A percentile compares a stretch with the other conserved stretches of the same genome.
phyloP scores from a whole-genome alignment of 2,113 vertebrate genomes.

The Halcyon senegalensis region DNA sequence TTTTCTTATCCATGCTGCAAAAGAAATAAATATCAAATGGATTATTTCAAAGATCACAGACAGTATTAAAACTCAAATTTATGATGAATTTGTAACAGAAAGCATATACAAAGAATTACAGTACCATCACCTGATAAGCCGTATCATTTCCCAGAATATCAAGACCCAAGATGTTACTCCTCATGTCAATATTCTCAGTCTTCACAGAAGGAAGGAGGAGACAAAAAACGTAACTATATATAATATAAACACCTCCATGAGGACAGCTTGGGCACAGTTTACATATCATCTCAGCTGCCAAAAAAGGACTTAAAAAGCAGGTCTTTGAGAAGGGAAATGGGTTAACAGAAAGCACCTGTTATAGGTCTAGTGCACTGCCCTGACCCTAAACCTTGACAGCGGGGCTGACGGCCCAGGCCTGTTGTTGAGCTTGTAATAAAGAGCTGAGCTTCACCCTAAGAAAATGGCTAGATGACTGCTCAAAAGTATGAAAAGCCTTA shows the following conservation, averaged over 20 bases:
- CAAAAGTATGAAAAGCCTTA: background rate
- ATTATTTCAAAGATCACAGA: background rate
- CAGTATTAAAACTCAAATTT: background rate
- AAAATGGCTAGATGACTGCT: background rate
- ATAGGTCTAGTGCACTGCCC: too few species aligned
- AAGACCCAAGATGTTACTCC: background rate
- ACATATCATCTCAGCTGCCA: background rate
- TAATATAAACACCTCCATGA: background rate
- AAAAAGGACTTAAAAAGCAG: background rate
- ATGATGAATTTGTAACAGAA: background rate
- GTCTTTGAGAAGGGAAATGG: too few species aligned
- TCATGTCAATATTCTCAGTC: background rate
- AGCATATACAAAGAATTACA: background rate
- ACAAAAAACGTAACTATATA: background rate
- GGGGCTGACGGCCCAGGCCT: background rate
- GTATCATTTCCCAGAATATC: background rate
- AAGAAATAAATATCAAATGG: conserved; percentile 19
- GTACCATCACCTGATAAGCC: background rate
- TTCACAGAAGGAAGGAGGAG: background rate
- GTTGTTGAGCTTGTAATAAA: background rate
- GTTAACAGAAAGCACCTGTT: too few species aligned
- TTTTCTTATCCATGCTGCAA: conserved; percentile 94
- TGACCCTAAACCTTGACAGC: too few species aligned
- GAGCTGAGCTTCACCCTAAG: background rate
- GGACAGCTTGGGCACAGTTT: background rate